Conservation (phyloP, 2,888 invertebrate species). For the Nemotelus pantherinus region DNA sequence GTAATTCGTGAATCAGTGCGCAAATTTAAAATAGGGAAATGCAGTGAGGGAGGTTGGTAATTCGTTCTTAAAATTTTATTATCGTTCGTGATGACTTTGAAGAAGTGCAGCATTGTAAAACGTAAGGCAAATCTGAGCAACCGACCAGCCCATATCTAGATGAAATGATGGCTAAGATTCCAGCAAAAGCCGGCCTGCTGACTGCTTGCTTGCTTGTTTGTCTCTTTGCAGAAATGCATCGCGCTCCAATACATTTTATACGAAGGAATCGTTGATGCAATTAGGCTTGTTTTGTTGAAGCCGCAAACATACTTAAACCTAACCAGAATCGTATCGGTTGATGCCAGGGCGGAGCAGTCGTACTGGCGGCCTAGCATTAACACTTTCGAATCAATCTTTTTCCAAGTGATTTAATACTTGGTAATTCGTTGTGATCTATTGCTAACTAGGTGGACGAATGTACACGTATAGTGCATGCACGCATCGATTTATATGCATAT, state of each 20-base stretch:
- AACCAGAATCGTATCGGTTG: neutral
- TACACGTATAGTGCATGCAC: neutral
- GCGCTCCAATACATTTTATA: conserved; percentile 33
- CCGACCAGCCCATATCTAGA: neutral
- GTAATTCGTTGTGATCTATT: conserved; percentile 49
- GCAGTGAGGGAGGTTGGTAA: conserved; percentile 43
- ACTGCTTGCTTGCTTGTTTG: neutral
- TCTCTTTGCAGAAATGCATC: neutral
- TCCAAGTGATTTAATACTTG: conserved; percentile 47
- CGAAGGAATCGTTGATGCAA: conserved; percentile 35
- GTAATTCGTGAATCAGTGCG: no score
- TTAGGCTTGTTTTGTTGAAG: conserved; percentile 30
- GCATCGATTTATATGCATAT: neutral
- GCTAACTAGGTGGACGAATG: conserved; percentile 28
- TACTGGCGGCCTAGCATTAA: conserved; percentile 37
- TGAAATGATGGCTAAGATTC: neutral
- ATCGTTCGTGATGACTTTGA: conserved; percentile 44
- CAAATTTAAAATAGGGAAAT: conserved; percentile 25
- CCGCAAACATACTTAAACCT: neutral
- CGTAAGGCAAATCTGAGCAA: neutral
- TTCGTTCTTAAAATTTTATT: conserved; percentile 43
- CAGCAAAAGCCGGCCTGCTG: neutral
- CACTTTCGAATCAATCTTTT: conserved; percentile 50
- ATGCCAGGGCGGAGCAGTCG: conserved; percentile 15
- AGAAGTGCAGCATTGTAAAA: conserved; percentile 37